These are phyloP conservation scores for Zaprionus inermis DNA, from an alignment of 1,140 invertebrate species.

Conservation along the genomic window DNA sequence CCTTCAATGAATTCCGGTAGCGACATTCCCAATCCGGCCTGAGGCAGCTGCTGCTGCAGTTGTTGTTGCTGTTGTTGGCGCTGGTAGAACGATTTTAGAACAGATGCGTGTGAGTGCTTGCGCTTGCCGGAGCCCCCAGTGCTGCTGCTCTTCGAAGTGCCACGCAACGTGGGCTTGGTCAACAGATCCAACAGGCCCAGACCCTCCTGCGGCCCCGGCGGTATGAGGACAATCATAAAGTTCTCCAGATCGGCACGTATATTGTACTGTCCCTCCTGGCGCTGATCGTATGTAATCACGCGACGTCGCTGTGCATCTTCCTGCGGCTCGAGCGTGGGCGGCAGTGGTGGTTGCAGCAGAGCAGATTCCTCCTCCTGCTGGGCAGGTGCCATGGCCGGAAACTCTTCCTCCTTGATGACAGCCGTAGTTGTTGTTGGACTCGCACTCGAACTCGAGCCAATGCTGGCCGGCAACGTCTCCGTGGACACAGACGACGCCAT, in stretches of 20 bases:
- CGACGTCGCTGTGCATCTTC: constrained; percentile 61
- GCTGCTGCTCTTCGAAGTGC: constrained; percentile 33
- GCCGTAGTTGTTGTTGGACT: constrained; percentile 12
- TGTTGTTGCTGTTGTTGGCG: constrained; percentile 35
- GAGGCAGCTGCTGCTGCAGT: constrained; percentile 27
- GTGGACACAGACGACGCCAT: constrained; percentile 14
- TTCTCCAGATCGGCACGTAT: constrained; percentile 88
- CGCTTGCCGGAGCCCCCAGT: constrained; percentile 40
- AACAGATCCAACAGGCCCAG: constrained; percentile 84
- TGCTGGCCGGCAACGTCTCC: constrained; percentile 14
- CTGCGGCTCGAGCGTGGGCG: constrained; percentile 11
- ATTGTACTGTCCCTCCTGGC: constrained; percentile 87
- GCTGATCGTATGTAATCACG: constrained; percentile 85
- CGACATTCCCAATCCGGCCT: constrained; percentile 4
- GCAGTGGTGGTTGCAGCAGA: constrained; percentile 40
- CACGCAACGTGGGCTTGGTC: constrained; percentile 66
- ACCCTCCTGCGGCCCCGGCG: constrained; percentile 84
- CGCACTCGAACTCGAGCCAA: constrained; percentile 12
- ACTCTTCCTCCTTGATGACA: constrained; percentile 49
- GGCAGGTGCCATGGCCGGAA: constrained; percentile 56
- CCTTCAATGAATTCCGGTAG: constrained; percentile 85
- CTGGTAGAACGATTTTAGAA: constrained; percentile 63
- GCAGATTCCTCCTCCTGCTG: constrained; percentile 31
- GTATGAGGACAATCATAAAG: constrained; percentile 87
- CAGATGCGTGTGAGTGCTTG: constrained; percentile 46